Base-by-base conservation (phyloP, 2,113 vertebrate species). In the Aphyosemion australe region DNA sequence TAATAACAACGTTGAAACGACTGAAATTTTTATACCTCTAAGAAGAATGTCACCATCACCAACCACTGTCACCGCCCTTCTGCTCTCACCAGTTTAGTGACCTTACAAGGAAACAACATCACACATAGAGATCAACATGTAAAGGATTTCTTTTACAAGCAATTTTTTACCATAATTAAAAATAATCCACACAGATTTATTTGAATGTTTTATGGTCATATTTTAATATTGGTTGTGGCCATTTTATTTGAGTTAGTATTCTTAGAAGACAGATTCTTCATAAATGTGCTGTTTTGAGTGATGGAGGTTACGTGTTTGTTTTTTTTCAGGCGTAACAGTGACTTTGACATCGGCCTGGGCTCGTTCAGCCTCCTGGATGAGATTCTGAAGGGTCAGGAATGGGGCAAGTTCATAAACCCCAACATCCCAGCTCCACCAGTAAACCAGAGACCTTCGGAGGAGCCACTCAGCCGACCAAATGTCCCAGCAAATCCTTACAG, bases 361-460 rank as follows among this genome's bases (percentile, higher is more conserved):
- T 83, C 89, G 0, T 89, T 91, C 37, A 93, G 87, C 48, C 72
- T 94, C 3, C 78, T 93, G 82, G 91, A 93, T 1, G 93, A 94
- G 74, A 93, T 93, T 1, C 66, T 78, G 56, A 86, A 71, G 0
- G 91, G 89, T 49, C 82, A 91, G 51, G 80, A 92, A 51, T 93
- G 92, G 92, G 87, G 84, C 52, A 89, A 68, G 73, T 93, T 90
- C 43, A 48, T 91, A 6, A 80, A 76, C 47, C 81, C 79, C 13
- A 16, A 52, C 53, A 31, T 20, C 14, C 21, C 55, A 45, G 16
- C 53, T 1, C 1, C 59, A 47, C 58, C 74, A 32, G 42, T 72
- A 34, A 69, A 63, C 64, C 75, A 72, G 47, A 74, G 12, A 55
- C 61, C 72, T 41, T 15, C 68, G 41, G 51, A 60, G 12, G 61